A percentile compares a stretch with the other conserved stretches of the same genome.
These are phyloP conservation scores for Argyra leucocephala DNA, from an alignment of 2,888 invertebrate genomes.

Conservation along the genomic window DNA sequence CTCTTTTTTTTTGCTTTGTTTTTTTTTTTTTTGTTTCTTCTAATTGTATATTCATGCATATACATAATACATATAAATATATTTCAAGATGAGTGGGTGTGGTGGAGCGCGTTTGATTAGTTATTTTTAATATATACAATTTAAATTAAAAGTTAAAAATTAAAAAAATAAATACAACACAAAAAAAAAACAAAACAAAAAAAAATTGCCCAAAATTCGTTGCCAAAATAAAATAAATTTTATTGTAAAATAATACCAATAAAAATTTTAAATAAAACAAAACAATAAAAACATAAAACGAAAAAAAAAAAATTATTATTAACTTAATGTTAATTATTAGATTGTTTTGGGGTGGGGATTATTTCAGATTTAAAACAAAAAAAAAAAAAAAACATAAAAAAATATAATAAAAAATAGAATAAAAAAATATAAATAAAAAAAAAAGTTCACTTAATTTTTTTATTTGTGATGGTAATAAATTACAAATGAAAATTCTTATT, in stretches of 20 bases:
- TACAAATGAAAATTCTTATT: no score
- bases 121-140: slow-evolving; percentile 1
- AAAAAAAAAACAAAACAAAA: neutral
- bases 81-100: slow-evolving; percentile 4
- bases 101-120: slow-evolving; percentile 2
- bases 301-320: neutral
- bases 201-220: neutral
- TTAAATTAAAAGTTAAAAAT: neutral
- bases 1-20: neutral
- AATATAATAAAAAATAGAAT: no score
- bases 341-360: no score
- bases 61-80: no score
- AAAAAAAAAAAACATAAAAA: no score
- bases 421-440: no score
- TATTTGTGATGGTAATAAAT: no score
- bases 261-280: neutral
- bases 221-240: slow-evolving; percentile 3
- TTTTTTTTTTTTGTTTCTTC: no score
- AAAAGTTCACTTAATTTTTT: no score
- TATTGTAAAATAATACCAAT: neutral
- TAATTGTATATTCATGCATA: no score
- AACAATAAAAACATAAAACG: neutral
- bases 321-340: no score
- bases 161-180: neutral
- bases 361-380: no score